Evolutionary conservation across 53 echinoderm and acorn worm genomes (phyloP).

Genomic region (Holothuria leucospilota): DNA sequence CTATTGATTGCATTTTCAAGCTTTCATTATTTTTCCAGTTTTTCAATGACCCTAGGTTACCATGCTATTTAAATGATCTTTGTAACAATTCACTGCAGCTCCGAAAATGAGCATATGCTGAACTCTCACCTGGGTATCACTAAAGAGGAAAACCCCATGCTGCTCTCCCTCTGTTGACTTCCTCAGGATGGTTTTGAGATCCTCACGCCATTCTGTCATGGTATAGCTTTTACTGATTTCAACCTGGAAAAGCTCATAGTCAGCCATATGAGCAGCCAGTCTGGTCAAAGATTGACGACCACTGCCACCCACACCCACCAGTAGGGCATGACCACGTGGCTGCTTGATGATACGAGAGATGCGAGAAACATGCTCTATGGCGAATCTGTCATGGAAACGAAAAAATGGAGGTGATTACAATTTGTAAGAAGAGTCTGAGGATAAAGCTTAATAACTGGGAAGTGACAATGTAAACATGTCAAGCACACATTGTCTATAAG

Average conservation of each 20-base stretch:
- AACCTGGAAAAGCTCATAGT: conserved; percentile 97
- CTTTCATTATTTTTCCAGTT: too few species aligned
- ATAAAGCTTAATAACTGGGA: too few species aligned
- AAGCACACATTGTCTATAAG: too few species aligned
- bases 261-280: conserved; percentile 95
- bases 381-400: conserved; percentile 68
- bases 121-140: conserved; percentile 87
- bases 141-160: conserved; percentile 99
- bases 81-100: too few species aligned
- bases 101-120: too few species aligned
- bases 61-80: too few species aligned
- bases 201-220: conserved; percentile 90
- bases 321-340: conserved; percentile 88
- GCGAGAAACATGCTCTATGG: conserved; percentile 97
- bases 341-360: conserved; percentile 99
- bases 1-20: too few species aligned
- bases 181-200: conserved; percentile 88
- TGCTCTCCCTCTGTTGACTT: conserved; percentile 96
- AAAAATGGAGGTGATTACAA: neutral
- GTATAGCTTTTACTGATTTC: conserved; percentile 98
- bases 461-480: too few species aligned
- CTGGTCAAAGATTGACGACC: conserved; percentile 96
- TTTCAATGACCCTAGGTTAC: too few species aligned
- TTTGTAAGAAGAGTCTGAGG: too few species aligned
- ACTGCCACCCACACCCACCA: conserved; percentile 95